Percentiles rank a stretch among this genome's conserved stretches.
Conservation (phyloP, 2,888 invertebrate species). For the Pycnomerus fuliginosus region DNA sequence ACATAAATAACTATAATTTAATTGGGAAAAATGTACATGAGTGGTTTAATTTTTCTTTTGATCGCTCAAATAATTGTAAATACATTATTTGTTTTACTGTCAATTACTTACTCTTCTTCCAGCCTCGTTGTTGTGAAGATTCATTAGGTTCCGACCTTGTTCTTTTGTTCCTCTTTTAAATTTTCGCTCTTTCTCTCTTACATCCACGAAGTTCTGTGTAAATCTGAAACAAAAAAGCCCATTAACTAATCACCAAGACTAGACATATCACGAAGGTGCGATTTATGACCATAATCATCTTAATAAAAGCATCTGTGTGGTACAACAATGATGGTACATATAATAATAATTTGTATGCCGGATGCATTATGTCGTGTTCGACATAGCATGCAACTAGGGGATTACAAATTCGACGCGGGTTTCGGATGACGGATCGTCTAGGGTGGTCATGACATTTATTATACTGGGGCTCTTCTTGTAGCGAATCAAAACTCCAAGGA, state of each 20-base stretch:
- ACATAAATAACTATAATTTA: too few species aligned
- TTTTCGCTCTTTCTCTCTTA: constrained; percentile 85
- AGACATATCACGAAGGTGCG: constrained; percentile 10
- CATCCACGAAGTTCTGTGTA: constrained; percentile 91
- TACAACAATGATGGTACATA: constrained; percentile 9
- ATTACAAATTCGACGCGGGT: constrained; percentile 48
- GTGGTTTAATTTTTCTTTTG: too few species aligned
- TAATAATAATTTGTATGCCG: constrained; percentile 18
- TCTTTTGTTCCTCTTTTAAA: constrained; percentile 80
- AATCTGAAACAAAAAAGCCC: constrained; percentile 62
- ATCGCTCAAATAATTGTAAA: too few species aligned
- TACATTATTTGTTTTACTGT: too few species aligned
- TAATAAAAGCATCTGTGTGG: constrained; percentile 9
- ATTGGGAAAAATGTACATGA: too few species aligned
- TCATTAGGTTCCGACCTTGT: constrained; percentile 89
- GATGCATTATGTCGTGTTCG: constrained; percentile 12
- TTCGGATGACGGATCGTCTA: constrained; percentile 43
- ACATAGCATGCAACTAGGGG: constrained; percentile 36
- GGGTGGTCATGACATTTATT: constrained; percentile 46
- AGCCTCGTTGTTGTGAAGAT: constrained; percentile 97
- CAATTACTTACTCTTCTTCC: constrained; percentile 83
- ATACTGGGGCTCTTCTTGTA: constrained; percentile 35
- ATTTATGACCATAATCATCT: constrained; percentile 17
- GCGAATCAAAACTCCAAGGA: constrained; percentile 29
- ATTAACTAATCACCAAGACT: not conserved